Evolutionary conservation across 1,140 invertebrate species (phyloP).

Genomic region (Rhopalosiphum maidis): DNA sequence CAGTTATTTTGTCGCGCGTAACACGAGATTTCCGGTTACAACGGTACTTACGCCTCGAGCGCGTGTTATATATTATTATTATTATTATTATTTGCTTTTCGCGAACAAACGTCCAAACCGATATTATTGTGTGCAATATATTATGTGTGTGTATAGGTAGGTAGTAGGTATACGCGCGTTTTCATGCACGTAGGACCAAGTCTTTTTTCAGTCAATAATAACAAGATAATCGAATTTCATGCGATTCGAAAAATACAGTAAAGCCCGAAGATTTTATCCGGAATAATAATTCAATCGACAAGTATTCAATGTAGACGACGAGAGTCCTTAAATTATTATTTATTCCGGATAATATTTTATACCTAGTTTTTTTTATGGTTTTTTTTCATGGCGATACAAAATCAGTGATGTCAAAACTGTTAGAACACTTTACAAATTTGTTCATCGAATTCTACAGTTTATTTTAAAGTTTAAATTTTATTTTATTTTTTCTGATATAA

Average conservation of each 20-base stretch:
- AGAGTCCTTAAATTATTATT: neutral
- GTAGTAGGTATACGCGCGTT: neutral
- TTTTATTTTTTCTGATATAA: neutral
- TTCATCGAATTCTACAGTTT: neutral
- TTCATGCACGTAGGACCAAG: neutral
- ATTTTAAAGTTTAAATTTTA: neutral
- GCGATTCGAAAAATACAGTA: neutral
- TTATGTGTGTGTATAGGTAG: neutral
- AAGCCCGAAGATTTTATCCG: neutral
- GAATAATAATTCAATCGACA: neutral
- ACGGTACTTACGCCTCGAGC: neutral
- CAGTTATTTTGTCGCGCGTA: slow-evolving; percentile 7
- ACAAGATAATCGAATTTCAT: slow-evolving; percentile 7
- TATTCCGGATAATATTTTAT: neutral
- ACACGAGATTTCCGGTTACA: slow-evolving; percentile 34
- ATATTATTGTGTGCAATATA: slow-evolving; percentile 9
- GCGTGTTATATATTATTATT: neutral
- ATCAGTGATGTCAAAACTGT: neutral
- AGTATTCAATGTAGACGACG: neutral
- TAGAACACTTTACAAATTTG: neutral
- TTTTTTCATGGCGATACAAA: neutral
- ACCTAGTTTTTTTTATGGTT: neutral
- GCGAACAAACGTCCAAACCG: slow-evolving; percentile 37
- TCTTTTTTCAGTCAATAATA: slow-evolving; percentile 6
- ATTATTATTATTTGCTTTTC: slow-evolving; percentile 24